A percentile compares a stretch with the other conserved stretches of the same genome.
These are phyloP conservation scores for Himalopsyche anomala DNA, from an alignment of 2,888 invertebrate genomes.

Conservation along the genomic window DNA sequence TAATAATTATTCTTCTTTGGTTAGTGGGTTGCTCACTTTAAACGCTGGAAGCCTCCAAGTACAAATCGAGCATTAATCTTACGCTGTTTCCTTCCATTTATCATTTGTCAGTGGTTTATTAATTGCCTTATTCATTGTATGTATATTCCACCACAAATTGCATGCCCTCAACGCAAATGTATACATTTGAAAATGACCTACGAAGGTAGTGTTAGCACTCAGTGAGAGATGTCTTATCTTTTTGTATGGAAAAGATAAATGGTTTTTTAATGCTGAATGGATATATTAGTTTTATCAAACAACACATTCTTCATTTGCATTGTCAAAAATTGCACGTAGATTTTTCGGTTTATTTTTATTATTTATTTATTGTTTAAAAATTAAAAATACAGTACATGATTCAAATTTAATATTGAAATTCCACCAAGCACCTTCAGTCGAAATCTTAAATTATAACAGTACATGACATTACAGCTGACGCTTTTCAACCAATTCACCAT, in stretches of 20 bases:
- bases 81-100: constrained; percentile 16
- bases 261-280: no score
- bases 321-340: no score
- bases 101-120: constrained; percentile 30
- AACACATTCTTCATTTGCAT: no score
- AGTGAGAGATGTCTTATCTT: neutral
- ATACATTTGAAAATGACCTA: neutral
- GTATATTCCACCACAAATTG: neutral
- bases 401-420: no score
- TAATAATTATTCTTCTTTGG: neutral
- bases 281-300: no score
- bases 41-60: constrained; percentile 12
- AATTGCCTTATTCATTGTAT: constrained; percentile 1
- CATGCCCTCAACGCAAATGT: constrained; percentile 26
- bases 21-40: neutral
- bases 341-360: no score
- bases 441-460: no score
- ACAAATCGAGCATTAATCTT: constrained; percentile 30
- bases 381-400: no score
- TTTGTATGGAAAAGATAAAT: neutral
- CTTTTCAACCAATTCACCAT: no score
- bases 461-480: no score
- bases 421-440: no score
- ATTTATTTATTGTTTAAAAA: no score
- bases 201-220: constrained; percentile 22